Evolutionary conservation across 1,140 invertebrate genomes (phyloP).

Genomic region (Drosophila funebris): DNA sequence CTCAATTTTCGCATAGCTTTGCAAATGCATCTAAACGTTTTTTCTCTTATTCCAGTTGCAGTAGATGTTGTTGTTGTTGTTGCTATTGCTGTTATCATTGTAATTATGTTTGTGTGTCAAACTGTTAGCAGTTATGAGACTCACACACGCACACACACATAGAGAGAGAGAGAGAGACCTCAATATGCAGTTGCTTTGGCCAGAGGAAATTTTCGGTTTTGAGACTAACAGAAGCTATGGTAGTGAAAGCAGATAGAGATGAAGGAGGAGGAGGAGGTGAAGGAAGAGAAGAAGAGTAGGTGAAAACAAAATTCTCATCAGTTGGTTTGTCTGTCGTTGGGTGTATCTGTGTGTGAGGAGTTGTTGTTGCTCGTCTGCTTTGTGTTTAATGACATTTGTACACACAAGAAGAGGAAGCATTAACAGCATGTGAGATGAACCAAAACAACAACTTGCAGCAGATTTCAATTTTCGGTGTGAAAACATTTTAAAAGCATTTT

Average conservation of each 20-base stretch:
- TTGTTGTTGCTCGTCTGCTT: constrained; percentile 42
- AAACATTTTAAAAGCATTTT: constrained; percentile 55
- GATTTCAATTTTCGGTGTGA: constrained; percentile 47
- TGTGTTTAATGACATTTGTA: constrained; percentile 77
- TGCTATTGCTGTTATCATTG: constrained; percentile 51
- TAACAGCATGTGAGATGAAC: constrained; percentile 44
- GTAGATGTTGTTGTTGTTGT: constrained; percentile 1
- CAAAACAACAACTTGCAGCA: constrained; percentile 31
- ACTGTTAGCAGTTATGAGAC: constrained; percentile 59
- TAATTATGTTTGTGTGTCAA: constrained; percentile 80
- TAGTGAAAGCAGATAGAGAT: not conserved
- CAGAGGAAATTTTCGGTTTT: constrained; percentile 40
- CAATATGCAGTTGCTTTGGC: constrained; percentile 62
- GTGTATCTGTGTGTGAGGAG: constrained; percentile 1
- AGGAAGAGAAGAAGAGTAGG: constrained; percentile 22
- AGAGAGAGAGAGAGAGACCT: constrained; percentile 5
- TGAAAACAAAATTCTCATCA: constrained; percentile 45
- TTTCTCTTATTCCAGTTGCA: constrained; percentile 28
- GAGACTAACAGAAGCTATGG: constrained; percentile 4
- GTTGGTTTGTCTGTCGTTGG: not conserved
- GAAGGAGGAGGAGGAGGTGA: not conserved
- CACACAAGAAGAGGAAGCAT: constrained; percentile 45
- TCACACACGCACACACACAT: constrained; percentile 30
- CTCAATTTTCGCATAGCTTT: constrained; percentile 44
- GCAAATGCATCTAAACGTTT: constrained; percentile 46